Evolutionary conservation across 2,113 vertebrate species (phyloP), one percentile per base, ranked within the genome.

Genomic region (Otus sunia): DNA sequence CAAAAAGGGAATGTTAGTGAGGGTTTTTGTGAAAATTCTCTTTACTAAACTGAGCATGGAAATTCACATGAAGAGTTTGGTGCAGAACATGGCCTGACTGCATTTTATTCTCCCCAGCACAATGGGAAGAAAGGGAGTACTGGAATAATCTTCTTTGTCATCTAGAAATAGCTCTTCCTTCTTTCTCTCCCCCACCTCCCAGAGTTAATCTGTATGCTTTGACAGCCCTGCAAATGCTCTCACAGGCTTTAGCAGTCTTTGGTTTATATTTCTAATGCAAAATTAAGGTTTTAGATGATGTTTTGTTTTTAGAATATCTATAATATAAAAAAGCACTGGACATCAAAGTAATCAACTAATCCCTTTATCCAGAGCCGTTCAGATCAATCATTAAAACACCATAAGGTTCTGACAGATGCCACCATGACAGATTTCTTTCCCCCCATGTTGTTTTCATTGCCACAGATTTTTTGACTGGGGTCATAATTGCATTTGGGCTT

Each of bases 401-500:
- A n/a, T 20, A 19, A 80, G 71, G 32, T 94, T 92, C 75, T 66
- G 47, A 90, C 53, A 94, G 58, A 71, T 86, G 73, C 68, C 91
- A 97, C 80, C 37, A 66, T 36, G 75, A 68, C 49, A 92, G 63
- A 60, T 83, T 74, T 94, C 58, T 83, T 80, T 91, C 66, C 27
- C 63, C 43, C 34, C 49, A 55, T 69, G 68, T 91, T 95, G 63
- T 90, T 97, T 95, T 96, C 91, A 88, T 89, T 88, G 95, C 89
- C 69, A 92, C 29, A 83, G 80, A 79, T 84, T 94, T 96, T 94
- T 96, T 93, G 0, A 72, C 91, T 91, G 76, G 59, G 69, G 13
- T 92, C 59, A 77, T 96, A 97, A 96, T 94, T 97, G 93, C 69
- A 71, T 95, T 92, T 82, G 76, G 43, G 50, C 36, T 92, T 97